Conservation (phyloP, 92 coral and sea anemone genomes). For the Epizoanthus rinbou region DNA sequence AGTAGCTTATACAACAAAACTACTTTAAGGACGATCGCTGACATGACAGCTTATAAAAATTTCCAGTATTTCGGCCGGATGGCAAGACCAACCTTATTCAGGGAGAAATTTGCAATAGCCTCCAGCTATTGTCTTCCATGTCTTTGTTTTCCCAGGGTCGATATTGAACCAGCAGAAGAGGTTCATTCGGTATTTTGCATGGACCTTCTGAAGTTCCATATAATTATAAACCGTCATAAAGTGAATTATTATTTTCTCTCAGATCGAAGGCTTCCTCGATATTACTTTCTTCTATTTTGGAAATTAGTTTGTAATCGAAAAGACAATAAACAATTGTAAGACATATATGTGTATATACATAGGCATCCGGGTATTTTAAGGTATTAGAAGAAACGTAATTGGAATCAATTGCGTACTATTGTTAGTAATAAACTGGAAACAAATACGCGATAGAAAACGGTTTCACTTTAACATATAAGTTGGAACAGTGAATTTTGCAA, state of each 20-base stretch:
- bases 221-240: neutral
- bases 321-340: slow-evolving; percentile 27
- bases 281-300: slow-evolving; percentile 7
- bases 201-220: neutral
- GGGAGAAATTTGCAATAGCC: neutral
- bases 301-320: slow-evolving; percentile 26
- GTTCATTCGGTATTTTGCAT: neutral
- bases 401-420: neutral
- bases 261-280: slow-evolving; percentile 12
- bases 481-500: neutral
- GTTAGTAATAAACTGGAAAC: neutral
- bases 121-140: neutral
- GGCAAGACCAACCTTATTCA: too few species aligned
- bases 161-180: neutral
- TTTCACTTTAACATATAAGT: neutral
- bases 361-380: neutral
- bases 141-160: neutral
- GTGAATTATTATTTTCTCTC: slow-evolving; percentile 19
- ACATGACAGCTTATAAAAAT: too few species aligned
- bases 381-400: neutral
- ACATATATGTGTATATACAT: neutral
- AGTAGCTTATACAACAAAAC: too few species aligned
- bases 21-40: too few species aligned
- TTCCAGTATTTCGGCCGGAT: too few species aligned
- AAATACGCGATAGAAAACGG: neutral